Evolutionary conservation across 2,113 vertebrate genomes (phyloP).

Genomic region (Nibea albiflora): DNA sequence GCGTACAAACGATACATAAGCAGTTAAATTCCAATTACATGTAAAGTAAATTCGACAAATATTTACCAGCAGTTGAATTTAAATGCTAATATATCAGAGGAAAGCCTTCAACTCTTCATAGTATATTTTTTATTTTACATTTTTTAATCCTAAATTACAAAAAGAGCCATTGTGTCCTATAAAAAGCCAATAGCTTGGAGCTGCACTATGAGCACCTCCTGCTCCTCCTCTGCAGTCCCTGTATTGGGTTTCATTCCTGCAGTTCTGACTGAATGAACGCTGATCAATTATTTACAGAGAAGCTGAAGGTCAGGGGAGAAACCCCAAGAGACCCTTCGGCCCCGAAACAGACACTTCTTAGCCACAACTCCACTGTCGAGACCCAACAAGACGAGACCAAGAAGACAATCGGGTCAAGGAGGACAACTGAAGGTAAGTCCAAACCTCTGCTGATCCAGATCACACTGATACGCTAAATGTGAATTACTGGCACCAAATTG

Average conservation of each 20-base stretch:
- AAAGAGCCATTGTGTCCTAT: neutral
- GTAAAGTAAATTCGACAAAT: neutral
- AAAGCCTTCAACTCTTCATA: neutral
- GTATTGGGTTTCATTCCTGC: slow-evolving; percentile 79
- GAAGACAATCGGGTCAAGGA: neutral
- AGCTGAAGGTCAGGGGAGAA: slow-evolving; percentile 71
- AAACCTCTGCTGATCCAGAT: neutral
- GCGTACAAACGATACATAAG: neutral
- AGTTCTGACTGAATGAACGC: slow-evolving; percentile 76
- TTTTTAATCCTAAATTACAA: neutral
- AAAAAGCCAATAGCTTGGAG: neutral
- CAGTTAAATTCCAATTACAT: neutral
- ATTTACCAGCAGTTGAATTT: neutral
- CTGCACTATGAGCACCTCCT: slow-evolving; percentile 11
- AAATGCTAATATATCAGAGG: neutral
- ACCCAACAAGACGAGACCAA: neutral
- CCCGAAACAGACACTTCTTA: slow-evolving; percentile 29
- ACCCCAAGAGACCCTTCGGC: slow-evolving; percentile 38
- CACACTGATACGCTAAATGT: neutral
- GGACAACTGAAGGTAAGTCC: slow-evolving; percentile 11
- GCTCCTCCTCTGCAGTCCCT: slow-evolving; percentile 58
- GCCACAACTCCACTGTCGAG: neutral
- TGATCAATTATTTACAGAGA: slow-evolving; percentile 83
- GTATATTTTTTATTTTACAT: neutral
- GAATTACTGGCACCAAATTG: neutral